Conservation (phyloP, 2,797 vertebrate species). For the Cetoscarus ocellatus region DNA sequence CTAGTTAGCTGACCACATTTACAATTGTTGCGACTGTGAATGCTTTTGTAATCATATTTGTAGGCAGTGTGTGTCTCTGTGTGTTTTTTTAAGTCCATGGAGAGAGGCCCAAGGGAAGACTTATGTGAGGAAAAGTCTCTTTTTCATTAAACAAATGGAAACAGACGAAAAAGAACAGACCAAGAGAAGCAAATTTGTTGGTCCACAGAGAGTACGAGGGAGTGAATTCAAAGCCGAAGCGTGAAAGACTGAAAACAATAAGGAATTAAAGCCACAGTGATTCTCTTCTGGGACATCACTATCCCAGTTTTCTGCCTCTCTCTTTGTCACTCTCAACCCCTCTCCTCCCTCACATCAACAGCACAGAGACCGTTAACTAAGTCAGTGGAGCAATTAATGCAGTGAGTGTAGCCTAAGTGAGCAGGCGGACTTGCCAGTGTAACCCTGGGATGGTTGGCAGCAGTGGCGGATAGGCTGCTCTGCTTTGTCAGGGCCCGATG, state of each 20-base stretch:
- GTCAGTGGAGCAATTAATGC: constrained; percentile 82
- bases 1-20: constrained; percentile 60
- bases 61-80: constrained; percentile 31
- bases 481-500: constrained; percentile 44
- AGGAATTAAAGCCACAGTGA: constrained; percentile 29
- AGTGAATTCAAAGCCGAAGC: neutral
- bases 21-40: constrained; percentile 44
- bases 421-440: constrained; percentile 38
- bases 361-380: constrained; percentile 72
- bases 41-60: constrained; percentile 65
- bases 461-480: constrained; percentile 22
- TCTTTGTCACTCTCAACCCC: constrained; percentile 18
- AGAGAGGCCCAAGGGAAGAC: constrained; percentile 59
- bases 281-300: constrained; percentile 8
- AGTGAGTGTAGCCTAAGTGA: constrained; percentile 69
- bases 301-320: neutral
- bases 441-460: constrained; percentile 47
- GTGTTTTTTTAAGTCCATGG: constrained; percentile 41
- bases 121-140: constrained; percentile 63
- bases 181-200: constrained; percentile 52
- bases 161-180: constrained; percentile 33
- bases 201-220: constrained; percentile 29
- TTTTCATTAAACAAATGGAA: constrained; percentile 79
- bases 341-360: constrained; percentile 47
- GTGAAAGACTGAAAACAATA: constrained; percentile 30